A percentile compares a stretch with the other conserved stretches of the same genome.
These are phyloP conservation scores for Oreochromis spilurus DNA, from an alignment of 2,113 vertebrate genomes.

Conservation along the genomic window DNA sequence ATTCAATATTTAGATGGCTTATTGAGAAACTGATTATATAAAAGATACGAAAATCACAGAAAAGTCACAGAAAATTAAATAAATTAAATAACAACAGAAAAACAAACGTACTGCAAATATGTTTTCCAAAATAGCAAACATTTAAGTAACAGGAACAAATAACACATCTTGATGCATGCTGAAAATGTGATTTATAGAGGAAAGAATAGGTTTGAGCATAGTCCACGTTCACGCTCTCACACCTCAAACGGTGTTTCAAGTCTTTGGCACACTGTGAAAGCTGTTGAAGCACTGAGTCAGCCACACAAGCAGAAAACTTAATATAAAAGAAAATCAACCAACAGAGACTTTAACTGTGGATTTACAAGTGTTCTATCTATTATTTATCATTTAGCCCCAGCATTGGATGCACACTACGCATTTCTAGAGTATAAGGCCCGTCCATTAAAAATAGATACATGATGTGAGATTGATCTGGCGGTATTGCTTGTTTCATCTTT, in stretches of 20 bases:
- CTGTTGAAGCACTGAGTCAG: slow-evolving; percentile 1
- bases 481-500: neutral
- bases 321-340: neutral
- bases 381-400: slow-evolving; percentile 33
- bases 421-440: neutral
- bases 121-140: neutral
- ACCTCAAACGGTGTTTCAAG: slow-evolving; percentile 5
- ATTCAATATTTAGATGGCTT: neutral
- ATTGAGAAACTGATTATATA: neutral
- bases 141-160: neutral
- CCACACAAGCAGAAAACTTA: slow-evolving; percentile 16
- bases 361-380: slow-evolving; percentile 1
- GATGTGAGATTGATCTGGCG: neutral
- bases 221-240: neutral
- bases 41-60: neutral
- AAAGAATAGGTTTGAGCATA: slow-evolving; percentile 8
- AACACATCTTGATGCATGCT: neutral
- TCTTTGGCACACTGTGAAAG: neutral
- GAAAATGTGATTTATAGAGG: slow-evolving; percentile 3
- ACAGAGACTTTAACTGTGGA: neutral
- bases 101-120: neutral
- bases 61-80: neutral
- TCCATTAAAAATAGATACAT: neutral
- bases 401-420: neutral
- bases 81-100: neutral